Percentiles rank a stretch among this genome's conserved stretches.
phyloP scores from a whole-genome alignment of 2,797 vertebrate genomes.

The Miichthys miiuy region DNA sequence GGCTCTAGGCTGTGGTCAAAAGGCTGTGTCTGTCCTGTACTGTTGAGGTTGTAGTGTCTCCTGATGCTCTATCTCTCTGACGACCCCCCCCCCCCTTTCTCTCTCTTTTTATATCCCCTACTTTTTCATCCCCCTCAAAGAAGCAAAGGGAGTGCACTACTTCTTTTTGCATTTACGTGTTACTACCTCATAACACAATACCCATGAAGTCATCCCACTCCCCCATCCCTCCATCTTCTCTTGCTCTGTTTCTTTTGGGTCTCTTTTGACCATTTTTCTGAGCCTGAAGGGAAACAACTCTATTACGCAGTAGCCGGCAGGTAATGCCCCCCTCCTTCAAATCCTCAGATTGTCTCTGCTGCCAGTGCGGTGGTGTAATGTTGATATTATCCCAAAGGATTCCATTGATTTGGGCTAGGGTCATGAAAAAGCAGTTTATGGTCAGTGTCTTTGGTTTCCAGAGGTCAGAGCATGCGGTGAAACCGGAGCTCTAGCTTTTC shows the following conservation, averaged over 20 bases:
- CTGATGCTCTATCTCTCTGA: slow-evolving; percentile 56
- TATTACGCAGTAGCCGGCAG: slow-evolving; percentile 69
- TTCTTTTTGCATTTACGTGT: slow-evolving; percentile 35
- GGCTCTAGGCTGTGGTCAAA: slow-evolving; percentile 78
- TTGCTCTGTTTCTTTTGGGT: slow-evolving; percentile 27
- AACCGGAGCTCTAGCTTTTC: slow-evolving; percentile 79
- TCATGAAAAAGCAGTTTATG: slow-evolving; percentile 83
- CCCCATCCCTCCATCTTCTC: slow-evolving; percentile 9
- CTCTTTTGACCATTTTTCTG: slow-evolving; percentile 63
- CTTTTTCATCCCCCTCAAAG: slow-evolving; percentile 27
- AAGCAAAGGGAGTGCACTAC: not conserved
- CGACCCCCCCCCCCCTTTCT: slow-evolving; percentile 14
- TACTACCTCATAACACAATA: slow-evolving; percentile 29
- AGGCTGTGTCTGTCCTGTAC: slow-evolving; percentile 76
- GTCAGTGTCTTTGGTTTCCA: slow-evolving; percentile 83
- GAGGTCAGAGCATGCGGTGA: slow-evolving; percentile 82
- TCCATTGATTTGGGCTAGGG: slow-evolving; percentile 74
- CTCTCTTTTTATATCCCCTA: slow-evolving; percentile 35
- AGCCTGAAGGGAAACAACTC: slow-evolving; percentile 58
- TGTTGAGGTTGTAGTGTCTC: slow-evolving; percentile 64
- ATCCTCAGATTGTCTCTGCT: slow-evolving; percentile 71
- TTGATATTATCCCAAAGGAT: slow-evolving; percentile 82
- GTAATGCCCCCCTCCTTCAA: slow-evolving; percentile 48
- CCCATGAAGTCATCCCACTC: slow-evolving; percentile 6
- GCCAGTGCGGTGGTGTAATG: slow-evolving; percentile 72